Evolutionary conservation across 2,113 vertebrate species (phyloP).

Genomic region (Mastomys coucha): DNA sequence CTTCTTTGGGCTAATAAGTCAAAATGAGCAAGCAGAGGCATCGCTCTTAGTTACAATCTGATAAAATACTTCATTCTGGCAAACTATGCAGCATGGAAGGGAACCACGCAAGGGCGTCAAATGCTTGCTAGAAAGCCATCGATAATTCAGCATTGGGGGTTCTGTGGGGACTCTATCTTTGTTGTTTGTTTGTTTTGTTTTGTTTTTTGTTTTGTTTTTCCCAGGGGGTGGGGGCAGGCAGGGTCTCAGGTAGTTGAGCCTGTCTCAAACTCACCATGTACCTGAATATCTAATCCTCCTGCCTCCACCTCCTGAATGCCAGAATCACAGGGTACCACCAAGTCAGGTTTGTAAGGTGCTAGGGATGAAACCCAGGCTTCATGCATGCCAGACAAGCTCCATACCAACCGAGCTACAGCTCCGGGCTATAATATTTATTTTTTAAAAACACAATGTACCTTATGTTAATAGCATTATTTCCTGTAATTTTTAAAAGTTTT

Average conservation of each 20-base stretch:
- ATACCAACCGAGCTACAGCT: not conserved
- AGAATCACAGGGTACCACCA: not conserved
- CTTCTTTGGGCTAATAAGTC: constrained; percentile 48
- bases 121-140: not conserved
- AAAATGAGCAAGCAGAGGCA: not conserved
- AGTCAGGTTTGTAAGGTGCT: not conserved
- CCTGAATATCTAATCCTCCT: not conserved
- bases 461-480: not conserved
- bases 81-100: not conserved
- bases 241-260: not conserved
- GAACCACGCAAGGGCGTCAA: not conserved
- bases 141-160: not conserved
- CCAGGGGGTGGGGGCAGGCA: not conserved
- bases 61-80: not conserved
- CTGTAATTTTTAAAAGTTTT: not conserved
- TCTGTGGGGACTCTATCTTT: not conserved
- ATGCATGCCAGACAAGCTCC: rapidly evolving
- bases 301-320: not conserved
- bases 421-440: not conserved
- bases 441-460: not conserved
- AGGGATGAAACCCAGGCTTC: not conserved
- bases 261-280: not conserved
- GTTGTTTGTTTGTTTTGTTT: not conserved
- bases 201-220: not conserved
- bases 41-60: not conserved